A percentile compares a stretch with the other conserved stretches of the same genome.
phyloP scores from a whole-genome alignment of 2,888 invertebrate genomes.

The Abrostola tripartita region DNA sequence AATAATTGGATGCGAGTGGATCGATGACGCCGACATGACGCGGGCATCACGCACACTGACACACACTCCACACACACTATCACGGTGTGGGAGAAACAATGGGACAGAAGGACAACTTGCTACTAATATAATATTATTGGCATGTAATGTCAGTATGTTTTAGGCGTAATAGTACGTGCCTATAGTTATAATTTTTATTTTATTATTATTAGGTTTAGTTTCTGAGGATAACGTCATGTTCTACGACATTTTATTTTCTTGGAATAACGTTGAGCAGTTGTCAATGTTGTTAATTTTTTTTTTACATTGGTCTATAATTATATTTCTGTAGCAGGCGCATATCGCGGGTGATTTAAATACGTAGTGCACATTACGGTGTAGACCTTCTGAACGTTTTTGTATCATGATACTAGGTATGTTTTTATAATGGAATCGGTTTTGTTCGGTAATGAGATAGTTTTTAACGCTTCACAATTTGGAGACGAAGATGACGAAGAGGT shows the following conservation, averaged over 20 bases:
- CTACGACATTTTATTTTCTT: no score
- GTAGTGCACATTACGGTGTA: background rate
- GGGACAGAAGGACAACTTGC: background rate
- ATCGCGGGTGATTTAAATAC: no score
- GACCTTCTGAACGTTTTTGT: constrained; percentile 6
- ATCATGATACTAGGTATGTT: background rate
- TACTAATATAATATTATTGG: background rate
- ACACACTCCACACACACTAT: constrained; percentile 11
- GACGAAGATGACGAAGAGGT: background rate
- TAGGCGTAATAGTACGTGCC: no score
- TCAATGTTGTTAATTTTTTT: no score
- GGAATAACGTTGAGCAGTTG: no score
- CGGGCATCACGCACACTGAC: constrained; percentile 26
- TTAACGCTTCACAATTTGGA: constrained; percentile 3
- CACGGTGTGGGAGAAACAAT: background rate
- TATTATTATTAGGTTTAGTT: no score
- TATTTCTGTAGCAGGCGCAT: no score
- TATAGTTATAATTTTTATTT: no score
- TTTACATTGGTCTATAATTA: no score
- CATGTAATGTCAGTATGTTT: background rate
- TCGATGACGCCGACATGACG: constrained; percentile 66
- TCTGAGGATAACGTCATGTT: no score
- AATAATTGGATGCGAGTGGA: constrained; percentile 65
- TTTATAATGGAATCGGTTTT: constrained; percentile 5
- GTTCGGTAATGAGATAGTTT: constrained; percentile 7